A percentile compares a stretch with the other conserved stretches of the same genome.
phyloP scores from a whole-genome alignment of 2,113 vertebrate genomes.

The Datnioides undecimradiatus region DNA sequence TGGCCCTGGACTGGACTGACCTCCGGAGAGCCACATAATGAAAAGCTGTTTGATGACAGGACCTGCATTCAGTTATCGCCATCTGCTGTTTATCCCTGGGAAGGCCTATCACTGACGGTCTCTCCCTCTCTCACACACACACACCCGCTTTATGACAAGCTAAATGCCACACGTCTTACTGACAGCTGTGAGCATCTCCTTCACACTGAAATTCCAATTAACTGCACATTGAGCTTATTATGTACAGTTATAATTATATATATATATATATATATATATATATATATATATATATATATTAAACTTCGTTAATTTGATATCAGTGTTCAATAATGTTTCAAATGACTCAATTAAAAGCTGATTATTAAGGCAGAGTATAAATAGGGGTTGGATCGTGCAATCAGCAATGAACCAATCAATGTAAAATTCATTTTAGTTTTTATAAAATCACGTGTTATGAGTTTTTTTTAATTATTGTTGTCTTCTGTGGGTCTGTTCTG shows the following conservation, averaged over 20 bases:
- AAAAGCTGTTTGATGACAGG: slow-evolving; percentile 20
- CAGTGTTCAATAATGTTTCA: neutral
- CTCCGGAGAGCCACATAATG: neutral
- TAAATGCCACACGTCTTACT: slow-evolving; percentile 42
- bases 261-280: too few species aligned
- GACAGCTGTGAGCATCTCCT: slow-evolving; percentile 52
- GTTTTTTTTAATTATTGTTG: neutral
- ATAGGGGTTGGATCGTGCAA: neutral
- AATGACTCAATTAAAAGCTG: neutral
- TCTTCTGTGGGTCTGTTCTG: slow-evolving; percentile 1
- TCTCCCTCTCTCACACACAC: neutral
- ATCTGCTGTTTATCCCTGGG: slow-evolving; percentile 71
- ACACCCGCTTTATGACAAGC: neutral
- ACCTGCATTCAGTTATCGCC: slow-evolving; percentile 69
- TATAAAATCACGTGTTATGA: neutral
- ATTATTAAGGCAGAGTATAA: neutral
- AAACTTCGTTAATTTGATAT: slow-evolving; percentile 5
- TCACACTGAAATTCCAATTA: slow-evolving; percentile 48
- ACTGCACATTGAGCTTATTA: slow-evolving; percentile 18
- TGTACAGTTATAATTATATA: slow-evolving; percentile 2
- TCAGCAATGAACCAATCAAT: neutral
- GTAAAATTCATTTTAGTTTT: neutral
- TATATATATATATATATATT: too few species aligned
- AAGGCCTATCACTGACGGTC: slow-evolving; percentile 32
- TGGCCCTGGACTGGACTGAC: slow-evolving; percentile 11